Conservation (phyloP, 2,113 vertebrate species). For the Trinectes maculatus region DNA sequence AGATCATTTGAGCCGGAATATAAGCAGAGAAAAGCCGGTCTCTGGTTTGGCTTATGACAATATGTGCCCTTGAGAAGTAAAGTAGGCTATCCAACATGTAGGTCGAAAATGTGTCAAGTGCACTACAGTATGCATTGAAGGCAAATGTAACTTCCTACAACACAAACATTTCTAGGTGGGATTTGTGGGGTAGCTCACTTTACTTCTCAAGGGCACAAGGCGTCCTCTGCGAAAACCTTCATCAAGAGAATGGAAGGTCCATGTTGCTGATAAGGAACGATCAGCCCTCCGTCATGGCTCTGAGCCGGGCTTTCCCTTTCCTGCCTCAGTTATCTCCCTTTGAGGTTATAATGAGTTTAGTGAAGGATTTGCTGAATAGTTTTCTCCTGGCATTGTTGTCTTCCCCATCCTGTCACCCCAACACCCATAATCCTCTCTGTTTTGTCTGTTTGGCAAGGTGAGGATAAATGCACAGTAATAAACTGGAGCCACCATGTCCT, state of each 20-base stretch:
- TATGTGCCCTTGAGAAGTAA: too few species aligned
- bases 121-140: too few species aligned
- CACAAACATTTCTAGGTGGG: too few species aligned
- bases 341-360: slow-evolving; percentile 69
- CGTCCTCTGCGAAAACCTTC: slow-evolving; percentile 31
- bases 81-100: too few species aligned
- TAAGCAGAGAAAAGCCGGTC: slow-evolving; percentile 2
- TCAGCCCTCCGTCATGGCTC: slow-evolving; percentile 37
- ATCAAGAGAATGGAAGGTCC: slow-evolving; percentile 43
- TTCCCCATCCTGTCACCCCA: slow-evolving; percentile 16
- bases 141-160: too few species aligned
- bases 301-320: slow-evolving; percentile 36
- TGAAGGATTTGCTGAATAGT: slow-evolving; percentile 51
- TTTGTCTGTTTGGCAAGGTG: slow-evolving; percentile 46
- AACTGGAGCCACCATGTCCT: slow-evolving; percentile 27
- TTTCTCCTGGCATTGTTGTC: slow-evolving; percentile 47
- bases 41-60: slow-evolving; percentile 17
- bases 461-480: slow-evolving; percentile 38
- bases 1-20: background rate
- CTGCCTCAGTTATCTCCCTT: slow-evolving; percentile 44
- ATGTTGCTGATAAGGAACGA: slow-evolving; percentile 32
- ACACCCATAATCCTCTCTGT: slow-evolving; percentile 45
- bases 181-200: too few species aligned
- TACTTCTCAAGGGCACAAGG: too few species aligned
- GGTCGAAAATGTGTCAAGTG: too few species aligned